Evolutionary conservation across 2,888 invertebrate genomes (phyloP).

Genomic region (Calameuta idolon): DNA sequence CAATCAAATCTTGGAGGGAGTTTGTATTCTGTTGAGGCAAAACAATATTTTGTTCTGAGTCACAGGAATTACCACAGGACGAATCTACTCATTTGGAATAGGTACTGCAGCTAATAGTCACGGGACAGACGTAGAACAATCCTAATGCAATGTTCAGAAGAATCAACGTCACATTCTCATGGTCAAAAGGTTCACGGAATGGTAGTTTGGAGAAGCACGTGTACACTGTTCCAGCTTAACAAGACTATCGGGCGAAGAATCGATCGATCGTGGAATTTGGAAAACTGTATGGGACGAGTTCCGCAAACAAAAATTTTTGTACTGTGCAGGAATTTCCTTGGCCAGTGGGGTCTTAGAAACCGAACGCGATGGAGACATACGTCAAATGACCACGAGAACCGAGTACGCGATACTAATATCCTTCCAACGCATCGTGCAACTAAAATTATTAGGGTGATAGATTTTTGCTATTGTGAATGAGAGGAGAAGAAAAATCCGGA

Average conservation of each 20-base stretch:
- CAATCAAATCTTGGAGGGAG: neutral
- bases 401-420: neutral
- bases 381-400: neutral
- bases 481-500: neutral
- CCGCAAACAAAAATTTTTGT: neutral
- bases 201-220: neutral
- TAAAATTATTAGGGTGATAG: neutral
- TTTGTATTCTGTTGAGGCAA: neutral
- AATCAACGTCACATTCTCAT: neutral
- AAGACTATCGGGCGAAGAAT: neutral
- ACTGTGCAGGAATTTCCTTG: neutral
- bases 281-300: neutral
- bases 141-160: neutral
- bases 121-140: neutral
- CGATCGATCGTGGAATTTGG: neutral
- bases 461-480: neutral
- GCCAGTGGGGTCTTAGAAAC: neutral
- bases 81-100: neutral
- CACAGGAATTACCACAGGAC: neutral
- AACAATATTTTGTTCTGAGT: neutral
- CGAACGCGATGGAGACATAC: neutral
- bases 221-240: neutral
- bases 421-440: neutral
- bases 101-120: neutral
- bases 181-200: neutral